phyloP scores from a whole-genome alignment of 2,113 vertebrate genomes.

The Odontophorus gujanensis region DNA sequence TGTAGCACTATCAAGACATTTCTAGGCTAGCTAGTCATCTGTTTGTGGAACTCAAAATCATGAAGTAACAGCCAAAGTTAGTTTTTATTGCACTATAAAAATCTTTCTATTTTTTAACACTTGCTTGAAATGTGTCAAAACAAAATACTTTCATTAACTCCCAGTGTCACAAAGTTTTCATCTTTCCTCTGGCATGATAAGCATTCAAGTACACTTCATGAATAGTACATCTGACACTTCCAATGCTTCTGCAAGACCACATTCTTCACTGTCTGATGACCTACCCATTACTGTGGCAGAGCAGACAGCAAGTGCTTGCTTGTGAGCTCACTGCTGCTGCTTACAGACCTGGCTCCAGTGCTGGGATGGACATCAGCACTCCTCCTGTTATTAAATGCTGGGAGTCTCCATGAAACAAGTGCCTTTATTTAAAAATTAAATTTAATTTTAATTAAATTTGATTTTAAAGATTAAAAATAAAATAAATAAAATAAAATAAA shows the following conservation, averaged over 20 bases:
- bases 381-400: not conserved
- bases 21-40: not conserved
- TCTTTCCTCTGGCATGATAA: not conserved
- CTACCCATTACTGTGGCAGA: not conserved
- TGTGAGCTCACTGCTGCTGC: not conserved
- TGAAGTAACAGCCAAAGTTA: not conserved
- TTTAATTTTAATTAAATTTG: too few species aligned
- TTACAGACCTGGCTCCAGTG: rapidly evolving
- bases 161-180: not conserved
- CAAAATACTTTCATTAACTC: not conserved
- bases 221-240: not conserved
- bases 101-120: not conserved
- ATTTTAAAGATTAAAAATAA: not conserved
- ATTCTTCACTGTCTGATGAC: not conserved
- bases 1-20: rapidly evolving
- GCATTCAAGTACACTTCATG: not conserved
- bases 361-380: not conserved
- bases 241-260: not conserved
- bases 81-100: not conserved
- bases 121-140: not conserved
- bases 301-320: not conserved
- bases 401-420: not conserved
- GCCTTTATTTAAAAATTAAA: too few species aligned
- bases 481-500: not conserved
- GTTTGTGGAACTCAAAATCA: not conserved